phyloP scores from a whole-genome alignment of 2,888 invertebrate genomes.

The Oligia latruncula region DNA sequence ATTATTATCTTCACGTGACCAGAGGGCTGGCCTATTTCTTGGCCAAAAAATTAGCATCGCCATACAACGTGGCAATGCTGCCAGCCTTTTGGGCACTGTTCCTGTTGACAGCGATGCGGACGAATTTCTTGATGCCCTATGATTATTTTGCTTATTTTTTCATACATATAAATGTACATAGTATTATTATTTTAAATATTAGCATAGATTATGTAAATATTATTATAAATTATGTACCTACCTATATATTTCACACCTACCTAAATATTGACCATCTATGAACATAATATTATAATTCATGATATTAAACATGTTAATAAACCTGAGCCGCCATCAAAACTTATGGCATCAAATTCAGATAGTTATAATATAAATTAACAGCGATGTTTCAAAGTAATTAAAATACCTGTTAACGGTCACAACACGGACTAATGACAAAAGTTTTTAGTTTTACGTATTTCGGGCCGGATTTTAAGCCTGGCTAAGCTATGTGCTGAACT shows the following conservation, averaged over 20 bases:
- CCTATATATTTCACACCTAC: neutral
- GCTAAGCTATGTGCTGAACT: conserved; percentile 31
- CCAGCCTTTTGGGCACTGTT: no score
- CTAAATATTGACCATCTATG: neutral
- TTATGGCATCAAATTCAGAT: conserved; percentile 49
- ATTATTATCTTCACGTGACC: no score
- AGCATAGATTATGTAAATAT: no score
- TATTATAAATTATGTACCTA: no score
- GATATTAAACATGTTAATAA: conserved; percentile 32
- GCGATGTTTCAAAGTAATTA: conserved; percentile 60
- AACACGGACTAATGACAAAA: conserved; percentile 51
- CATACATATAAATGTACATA: no score
- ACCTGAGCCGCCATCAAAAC: conserved; percentile 42
- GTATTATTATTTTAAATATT: no score
- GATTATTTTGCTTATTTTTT: no score
- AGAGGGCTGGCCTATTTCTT: no score
- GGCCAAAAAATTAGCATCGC: no score
- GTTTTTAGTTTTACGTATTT: conserved; percentile 57
- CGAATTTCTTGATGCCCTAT: no score
- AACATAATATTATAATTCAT: conserved; percentile 37
- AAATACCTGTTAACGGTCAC: conserved; percentile 61
- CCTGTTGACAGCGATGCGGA: no score
- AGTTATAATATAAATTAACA: conserved; percentile 56
- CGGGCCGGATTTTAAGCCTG: conserved; percentile 39
- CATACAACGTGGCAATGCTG: no score